A percentile compares a stretch with the other conserved stretches of the same genome.
Conservation (phyloP, 1,140 invertebrate genomes). For the Cryptotermes secundus region DNA sequence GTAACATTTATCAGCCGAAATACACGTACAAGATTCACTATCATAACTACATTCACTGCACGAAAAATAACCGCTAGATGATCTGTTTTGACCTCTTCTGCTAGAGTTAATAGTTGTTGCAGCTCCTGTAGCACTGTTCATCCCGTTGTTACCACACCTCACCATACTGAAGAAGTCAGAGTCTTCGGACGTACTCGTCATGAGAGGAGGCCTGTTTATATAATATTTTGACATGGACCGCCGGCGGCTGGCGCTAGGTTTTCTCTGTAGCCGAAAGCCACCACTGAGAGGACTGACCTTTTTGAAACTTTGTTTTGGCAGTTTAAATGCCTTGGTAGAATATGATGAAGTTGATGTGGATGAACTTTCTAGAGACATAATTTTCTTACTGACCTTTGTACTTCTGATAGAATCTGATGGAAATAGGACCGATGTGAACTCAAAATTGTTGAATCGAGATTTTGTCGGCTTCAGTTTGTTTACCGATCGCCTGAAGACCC, state of each 20-base stretch:
- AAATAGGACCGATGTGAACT: conserved; percentile 56
- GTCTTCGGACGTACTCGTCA: conserved; percentile 61
- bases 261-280: conserved; percentile 14
- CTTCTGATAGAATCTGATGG: conserved; percentile 42
- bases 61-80: conserved; percentile 68
- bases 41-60: conserved; percentile 84
- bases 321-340: background rate
- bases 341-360: conserved; percentile 16
- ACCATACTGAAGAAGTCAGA: conserved; percentile 62
- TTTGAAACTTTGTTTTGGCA: background rate
- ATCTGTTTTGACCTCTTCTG: conserved; percentile 43
- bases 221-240: background rate
- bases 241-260: background rate
- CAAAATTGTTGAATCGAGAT: conserved; percentile 42
- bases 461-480: conserved; percentile 48
- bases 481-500: conserved; percentile 47
- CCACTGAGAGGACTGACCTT: background rate
- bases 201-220: conserved; percentile 29
- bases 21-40: conserved; percentile 74
- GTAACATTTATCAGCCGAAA: conserved; percentile 73
- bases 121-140: background rate
- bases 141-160: conserved; percentile 39
- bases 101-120: background rate
- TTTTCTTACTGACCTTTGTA: background rate
- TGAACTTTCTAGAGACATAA: background rate